A percentile compares a stretch with the other conserved stretches of the same genome.
Conservation (phyloP, 2,113 vertebrate species). For the Pangasianodon gigas region DNA sequence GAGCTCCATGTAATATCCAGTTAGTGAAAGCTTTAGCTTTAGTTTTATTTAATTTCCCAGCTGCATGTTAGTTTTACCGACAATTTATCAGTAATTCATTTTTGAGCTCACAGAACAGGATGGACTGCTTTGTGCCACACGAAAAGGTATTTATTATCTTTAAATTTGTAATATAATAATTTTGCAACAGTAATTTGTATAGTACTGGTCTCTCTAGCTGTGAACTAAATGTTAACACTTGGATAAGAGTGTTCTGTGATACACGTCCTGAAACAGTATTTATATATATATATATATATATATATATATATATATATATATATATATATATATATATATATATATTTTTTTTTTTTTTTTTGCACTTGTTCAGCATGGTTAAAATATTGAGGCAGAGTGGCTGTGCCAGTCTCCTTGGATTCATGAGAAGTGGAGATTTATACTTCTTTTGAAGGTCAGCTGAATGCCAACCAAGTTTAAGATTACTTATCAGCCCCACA, state of each 20-base stretch:
- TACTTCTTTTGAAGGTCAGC: background rate
- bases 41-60: background rate
- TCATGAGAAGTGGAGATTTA: background rate
- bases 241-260: background rate
- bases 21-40: background rate
- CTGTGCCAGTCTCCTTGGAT: background rate
- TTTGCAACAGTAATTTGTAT: background rate
- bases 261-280: background rate
- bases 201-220: background rate
- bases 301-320: no score
- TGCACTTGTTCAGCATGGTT: background rate
- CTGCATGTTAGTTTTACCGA: background rate
- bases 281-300: no score
- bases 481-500: background rate
- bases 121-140: background rate
- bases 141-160: background rate
- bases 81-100: background rate
- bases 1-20: background rate
- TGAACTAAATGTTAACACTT: background rate
- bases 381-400: background rate
- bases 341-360: background rate
- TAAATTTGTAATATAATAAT: background rate
- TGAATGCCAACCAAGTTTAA: slow-evolving; percentile 7
- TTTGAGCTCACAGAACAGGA: background rate
- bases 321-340: no score